phyloP scores from a whole-genome alignment of 2,113 vertebrate species.

The Notiomystis cincta region DNA sequence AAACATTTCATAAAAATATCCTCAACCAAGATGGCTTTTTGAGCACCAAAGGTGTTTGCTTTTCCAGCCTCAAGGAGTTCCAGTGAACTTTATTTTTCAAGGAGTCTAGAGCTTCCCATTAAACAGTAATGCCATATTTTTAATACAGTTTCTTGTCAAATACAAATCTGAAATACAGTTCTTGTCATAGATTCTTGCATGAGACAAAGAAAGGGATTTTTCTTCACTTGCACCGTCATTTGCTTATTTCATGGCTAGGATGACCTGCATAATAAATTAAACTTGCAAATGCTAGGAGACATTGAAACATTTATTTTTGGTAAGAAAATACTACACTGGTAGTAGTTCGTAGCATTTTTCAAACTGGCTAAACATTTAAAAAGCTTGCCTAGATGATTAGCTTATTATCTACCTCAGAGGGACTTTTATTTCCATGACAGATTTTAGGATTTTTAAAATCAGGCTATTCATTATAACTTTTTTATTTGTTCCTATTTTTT shows the following conservation, averaged over 20 bases:
- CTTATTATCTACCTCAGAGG: background rate
- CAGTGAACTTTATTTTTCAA: background rate
- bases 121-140: too few species aligned
- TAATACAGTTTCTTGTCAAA: too few species aligned
- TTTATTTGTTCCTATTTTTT: background rate
- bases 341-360: background rate
- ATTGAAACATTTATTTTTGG: background rate
- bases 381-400: background rate
- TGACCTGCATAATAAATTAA: background rate
- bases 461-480: background rate
- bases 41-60: background rate
- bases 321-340: background rate
- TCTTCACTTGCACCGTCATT: background rate
- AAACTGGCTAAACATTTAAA: background rate
- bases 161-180: too few species aligned
- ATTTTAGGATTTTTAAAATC: background rate
- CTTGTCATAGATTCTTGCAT: background rate
- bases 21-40: fast-evolving
- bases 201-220: background rate
- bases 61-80: background rate
- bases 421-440: background rate
- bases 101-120: background rate
- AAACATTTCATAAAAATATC: background rate
- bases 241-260: background rate
- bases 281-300: background rate